These are phyloP conservation scores for Mandrillus leucophaeus DNA, from an alignment of 2,113 vertebrate genomes.

Conservation along the genomic window DNA sequence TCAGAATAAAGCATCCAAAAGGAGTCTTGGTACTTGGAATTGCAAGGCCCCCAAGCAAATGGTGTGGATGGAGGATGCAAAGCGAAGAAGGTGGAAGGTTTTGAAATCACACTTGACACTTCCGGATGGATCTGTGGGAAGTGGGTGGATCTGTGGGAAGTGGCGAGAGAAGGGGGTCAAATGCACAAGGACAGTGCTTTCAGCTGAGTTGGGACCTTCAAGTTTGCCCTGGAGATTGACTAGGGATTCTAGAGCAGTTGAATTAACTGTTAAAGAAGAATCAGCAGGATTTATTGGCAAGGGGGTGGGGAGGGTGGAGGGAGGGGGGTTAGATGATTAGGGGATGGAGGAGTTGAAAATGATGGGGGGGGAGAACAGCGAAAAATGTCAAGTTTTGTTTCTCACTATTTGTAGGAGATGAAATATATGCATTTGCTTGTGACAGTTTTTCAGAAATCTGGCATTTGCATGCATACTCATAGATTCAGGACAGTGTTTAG, in stretches of 20 bases:
- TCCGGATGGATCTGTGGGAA: neutral
- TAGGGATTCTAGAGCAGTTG: neutral
- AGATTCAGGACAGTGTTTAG: neutral
- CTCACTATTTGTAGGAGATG: neutral
- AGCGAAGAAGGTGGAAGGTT: neutral
- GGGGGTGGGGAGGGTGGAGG: no score
- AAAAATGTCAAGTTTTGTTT: slow-evolving; percentile 25
- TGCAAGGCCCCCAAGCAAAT: neutral
- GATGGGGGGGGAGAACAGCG: neutral
- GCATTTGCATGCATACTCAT: neutral
- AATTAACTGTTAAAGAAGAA: neutral
- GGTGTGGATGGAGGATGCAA: neutral
- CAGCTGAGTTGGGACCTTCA: neutral
- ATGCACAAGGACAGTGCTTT: neutral
- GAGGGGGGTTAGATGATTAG: neutral
- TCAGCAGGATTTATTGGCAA: neutral
- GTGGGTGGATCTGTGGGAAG: neutral
- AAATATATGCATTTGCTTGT: neutral
- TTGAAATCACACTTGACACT: neutral
- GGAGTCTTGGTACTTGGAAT: neutral
- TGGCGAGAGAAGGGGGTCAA: neutral
- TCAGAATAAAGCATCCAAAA: neutral
- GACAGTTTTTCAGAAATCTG: neutral
- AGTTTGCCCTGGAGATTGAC: neutral
- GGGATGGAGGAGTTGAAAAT: neutral